These are phyloP conservation scores for Zoroaster sp. DNA, from an alignment of 53 echinoderm and acorn worm genomes.

Conservation along the genomic window DNA sequence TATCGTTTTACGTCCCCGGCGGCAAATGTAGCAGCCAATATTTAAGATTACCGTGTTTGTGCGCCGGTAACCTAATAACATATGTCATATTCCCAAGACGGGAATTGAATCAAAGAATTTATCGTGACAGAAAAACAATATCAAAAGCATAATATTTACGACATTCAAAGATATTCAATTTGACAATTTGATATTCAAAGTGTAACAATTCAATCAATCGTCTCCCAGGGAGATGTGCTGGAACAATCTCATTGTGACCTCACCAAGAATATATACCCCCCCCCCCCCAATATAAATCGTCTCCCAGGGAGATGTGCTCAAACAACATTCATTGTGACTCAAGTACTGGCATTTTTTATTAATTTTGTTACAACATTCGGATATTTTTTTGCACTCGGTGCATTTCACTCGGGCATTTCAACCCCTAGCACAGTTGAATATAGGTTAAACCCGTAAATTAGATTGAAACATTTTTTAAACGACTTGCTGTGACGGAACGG, in stretches of 20 bases:
- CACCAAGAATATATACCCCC: too few species aligned
- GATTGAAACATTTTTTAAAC: constrained; percentile 28
- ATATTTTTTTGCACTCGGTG: neutral
- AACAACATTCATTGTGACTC: neutral
- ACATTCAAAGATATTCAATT: neutral
- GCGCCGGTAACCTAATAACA: constrained; percentile 9
- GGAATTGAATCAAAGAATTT: neutral
- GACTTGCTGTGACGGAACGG: neutral
- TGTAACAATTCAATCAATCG: constrained; percentile 24
- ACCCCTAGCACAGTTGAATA: neutral
- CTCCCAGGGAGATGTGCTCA: neutral
- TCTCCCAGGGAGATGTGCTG: neutral
- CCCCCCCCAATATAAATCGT: too few species aligned
- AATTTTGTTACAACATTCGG: constrained; percentile 7
- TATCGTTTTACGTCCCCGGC: neutral
- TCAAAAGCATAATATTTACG: neutral
- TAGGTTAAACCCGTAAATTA: neutral
- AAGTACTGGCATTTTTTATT: neutral
- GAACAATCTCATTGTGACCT: too few species aligned
- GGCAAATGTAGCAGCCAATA: neutral
- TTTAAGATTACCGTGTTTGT: neutral
- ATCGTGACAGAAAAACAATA: neutral
- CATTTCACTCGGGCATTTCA: neutral
- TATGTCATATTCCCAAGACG: neutral
- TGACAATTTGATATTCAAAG: neutral